Conservation (phyloP, 2,797 vertebrate species). For the Myotis myotis region DNA sequence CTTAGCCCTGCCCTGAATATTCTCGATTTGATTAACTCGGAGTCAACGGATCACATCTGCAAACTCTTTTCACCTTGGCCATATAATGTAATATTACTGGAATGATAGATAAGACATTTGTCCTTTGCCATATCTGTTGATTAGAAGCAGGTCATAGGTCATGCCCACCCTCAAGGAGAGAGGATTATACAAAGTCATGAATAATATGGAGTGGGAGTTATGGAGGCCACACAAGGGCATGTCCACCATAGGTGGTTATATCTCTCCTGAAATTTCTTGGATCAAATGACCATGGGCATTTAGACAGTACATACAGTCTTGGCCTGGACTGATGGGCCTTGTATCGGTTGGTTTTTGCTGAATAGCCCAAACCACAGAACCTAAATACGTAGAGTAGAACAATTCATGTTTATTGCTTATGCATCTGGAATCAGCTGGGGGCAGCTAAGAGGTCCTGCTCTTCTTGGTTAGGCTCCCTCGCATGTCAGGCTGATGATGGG, state of each 20-base stretch:
- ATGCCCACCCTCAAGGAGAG: neutral
- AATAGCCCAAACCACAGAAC: neutral
- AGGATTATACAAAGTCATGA: neutral
- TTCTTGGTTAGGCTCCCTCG: neutral
- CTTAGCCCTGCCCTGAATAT: neutral
- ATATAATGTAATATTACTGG: neutral
- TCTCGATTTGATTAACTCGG: neutral
- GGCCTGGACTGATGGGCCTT: neutral
- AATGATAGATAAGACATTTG: neutral
- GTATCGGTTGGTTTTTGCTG: neutral
- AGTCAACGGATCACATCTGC: neutral
- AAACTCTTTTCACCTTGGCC: neutral
- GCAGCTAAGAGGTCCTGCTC: neutral
- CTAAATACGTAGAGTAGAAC: neutral
- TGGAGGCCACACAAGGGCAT: neutral
- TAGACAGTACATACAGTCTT: neutral
- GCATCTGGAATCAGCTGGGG: neutral
- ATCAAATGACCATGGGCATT: neutral
- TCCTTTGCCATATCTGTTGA: neutral
- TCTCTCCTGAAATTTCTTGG: slow-evolving; percentile 25
- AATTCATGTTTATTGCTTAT: too few relatives aligned
- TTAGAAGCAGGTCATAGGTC: neutral
- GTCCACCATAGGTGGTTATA: too few relatives aligned
- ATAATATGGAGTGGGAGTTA: neutral
- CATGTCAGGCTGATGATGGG: neutral